These are phyloP conservation scores for Zaprionus inermis DNA, from an alignment of 1,140 invertebrate species.

Conservation along the genomic window DNA sequence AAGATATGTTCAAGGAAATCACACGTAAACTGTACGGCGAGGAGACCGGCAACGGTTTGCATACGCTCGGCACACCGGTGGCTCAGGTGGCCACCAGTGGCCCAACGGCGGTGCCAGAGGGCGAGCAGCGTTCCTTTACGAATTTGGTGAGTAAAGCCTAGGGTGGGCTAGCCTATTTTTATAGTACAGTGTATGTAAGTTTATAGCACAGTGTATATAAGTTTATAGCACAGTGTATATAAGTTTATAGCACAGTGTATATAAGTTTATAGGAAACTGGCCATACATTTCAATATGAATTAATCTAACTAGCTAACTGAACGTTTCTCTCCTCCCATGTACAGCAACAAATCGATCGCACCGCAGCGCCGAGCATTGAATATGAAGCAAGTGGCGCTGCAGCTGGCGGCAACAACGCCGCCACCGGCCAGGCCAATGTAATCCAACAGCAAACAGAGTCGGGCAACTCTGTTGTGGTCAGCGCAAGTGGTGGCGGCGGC, in stretches of 20 bases:
- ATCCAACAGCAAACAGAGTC: slow-evolving; percentile 67
- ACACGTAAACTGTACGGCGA: slow-evolving; percentile 95
- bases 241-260: too few species aligned
- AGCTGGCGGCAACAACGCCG: slow-evolving; percentile 61
- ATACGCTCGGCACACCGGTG: slow-evolving; percentile 83
- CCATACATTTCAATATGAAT: too few species aligned
- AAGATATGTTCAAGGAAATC: slow-evolving; percentile 90
- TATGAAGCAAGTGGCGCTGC: slow-evolving; percentile 70
- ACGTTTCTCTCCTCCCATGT: slow-evolving; percentile 4
- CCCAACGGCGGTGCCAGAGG: slow-evolving; percentile 82
- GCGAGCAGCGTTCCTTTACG: slow-evolving; percentile 83
- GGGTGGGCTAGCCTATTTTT: too few species aligned
- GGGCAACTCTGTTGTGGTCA: slow-evolving; percentile 75
- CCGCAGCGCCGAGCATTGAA: slow-evolving; percentile 78
- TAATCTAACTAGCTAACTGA: background rate
- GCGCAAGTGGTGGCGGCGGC: slow-evolving; percentile 66
- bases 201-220: too few species aligned
- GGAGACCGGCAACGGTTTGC: slow-evolving; percentile 87
- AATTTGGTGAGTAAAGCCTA: slow-evolving; percentile 75
- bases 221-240: too few species aligned
- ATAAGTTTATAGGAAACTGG: too few species aligned
- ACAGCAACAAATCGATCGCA: slow-evolving; percentile 82
- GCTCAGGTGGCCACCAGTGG: slow-evolving; percentile 84
- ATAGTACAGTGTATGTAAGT: too few species aligned
- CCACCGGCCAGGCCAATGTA: slow-evolving; percentile 68